Evolutionary conservation across 2,797 vertebrate species (phyloP), one percentile per base, ranked within the genome.

Genomic region (Nyctibius grandis): DNA sequence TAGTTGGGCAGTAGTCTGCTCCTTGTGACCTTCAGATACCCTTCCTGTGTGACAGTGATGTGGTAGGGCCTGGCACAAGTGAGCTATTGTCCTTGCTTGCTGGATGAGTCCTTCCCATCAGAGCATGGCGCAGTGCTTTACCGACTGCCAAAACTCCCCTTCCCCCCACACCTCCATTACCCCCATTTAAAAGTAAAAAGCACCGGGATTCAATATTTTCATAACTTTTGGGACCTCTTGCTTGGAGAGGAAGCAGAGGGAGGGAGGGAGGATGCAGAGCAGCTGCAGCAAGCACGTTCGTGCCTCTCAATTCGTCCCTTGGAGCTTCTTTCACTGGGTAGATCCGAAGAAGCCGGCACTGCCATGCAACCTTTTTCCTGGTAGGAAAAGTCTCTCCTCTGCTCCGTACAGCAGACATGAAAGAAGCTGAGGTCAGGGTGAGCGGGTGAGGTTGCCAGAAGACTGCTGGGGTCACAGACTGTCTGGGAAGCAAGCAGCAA

Each of bases 31-130:
- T 92, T 89, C 2, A 0, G 34, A 61, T 85, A 50, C 16, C 28
- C 90, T 97, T 97, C 94, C 95, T 97, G 48, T 83, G 81, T 47
- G 36, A 89, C 63, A 93, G 31, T 75, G 82, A 45, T 87, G 87
- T 80, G 72, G 94, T 68, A 61, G 70, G 69, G 69, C 88, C 84
- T 22, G 3, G 64, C 76, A 96, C 84, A 98, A 97, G 91, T 38
- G 70, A 90, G 38, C 45, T 60, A 95, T 97, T 97, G 94, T 97
- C 87, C 86, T 85, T 95, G 83, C 77, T 91, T 84, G 67, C 54
- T 36, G 28, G 57, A 94, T 19, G 54, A 85, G 72, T 64, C 77
- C 89, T 95, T 93, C 74, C 80, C 6, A 0, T 61, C 67, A 64
- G 85, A 92, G 68, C 72, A 61, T n/a, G 57, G 53, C 8, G 6